A percentile compares a stretch with the other conserved stretches of the same genome.
phyloP scores from a whole-genome alignment of 1,140 invertebrate species.

The Eupristina koningsbergeri region DNA sequence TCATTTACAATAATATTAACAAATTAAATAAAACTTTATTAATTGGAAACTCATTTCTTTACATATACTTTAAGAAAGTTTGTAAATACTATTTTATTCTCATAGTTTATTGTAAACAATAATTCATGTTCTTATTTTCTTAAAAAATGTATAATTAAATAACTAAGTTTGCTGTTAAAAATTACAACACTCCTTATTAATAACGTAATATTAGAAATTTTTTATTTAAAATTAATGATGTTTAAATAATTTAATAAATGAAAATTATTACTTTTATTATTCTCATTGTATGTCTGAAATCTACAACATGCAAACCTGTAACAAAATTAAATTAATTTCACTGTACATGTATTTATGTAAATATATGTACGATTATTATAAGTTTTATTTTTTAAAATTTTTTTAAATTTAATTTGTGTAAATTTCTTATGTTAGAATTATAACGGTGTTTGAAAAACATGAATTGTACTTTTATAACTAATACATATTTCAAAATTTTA shows the following conservation, averaged over 20 bases:
- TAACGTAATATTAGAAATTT: too few relatives aligned
- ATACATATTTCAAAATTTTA: neutral
- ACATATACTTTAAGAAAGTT: neutral
- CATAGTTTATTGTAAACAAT: neutral
- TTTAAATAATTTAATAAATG: too few relatives aligned
- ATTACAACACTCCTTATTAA: too few relatives aligned
- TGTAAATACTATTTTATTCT: neutral
- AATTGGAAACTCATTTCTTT: neutral
- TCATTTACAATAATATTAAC: neutral
- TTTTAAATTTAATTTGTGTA: neutral
- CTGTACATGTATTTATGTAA: neutral
- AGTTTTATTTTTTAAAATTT: neutral
- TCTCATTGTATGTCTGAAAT: too few relatives aligned
- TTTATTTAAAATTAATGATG: too few relatives aligned
- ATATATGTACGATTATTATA: neutral
- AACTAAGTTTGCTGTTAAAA: too few relatives aligned
- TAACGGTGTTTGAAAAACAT: neutral
- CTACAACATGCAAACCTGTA: too few relatives aligned
- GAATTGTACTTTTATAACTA: neutral
- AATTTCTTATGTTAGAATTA: neutral
- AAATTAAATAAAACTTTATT: constrained; percentile 10
- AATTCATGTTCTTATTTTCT: too few relatives aligned
- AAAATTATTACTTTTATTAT: too few relatives aligned
- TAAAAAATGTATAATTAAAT: too few relatives aligned
- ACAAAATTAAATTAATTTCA: neutral